Evolutionary conservation across 2,888 invertebrate species (phyloP).

Genomic region (Halictus quadricinctus): DNA sequence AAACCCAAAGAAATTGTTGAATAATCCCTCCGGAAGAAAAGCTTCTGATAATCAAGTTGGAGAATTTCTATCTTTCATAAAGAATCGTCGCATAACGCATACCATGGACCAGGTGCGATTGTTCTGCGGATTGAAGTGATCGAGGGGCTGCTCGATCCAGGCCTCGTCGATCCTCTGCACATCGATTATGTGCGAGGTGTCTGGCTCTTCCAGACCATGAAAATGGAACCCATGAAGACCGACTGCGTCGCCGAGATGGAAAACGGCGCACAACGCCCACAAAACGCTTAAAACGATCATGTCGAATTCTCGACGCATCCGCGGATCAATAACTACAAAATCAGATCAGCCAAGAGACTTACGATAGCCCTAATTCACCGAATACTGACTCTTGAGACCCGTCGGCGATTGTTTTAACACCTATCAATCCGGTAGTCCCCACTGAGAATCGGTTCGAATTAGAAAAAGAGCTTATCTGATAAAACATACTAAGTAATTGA

Average conservation of each 20-base stretch:
- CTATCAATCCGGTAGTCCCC: neutral
- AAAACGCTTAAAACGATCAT: slow-evolving; percentile 51
- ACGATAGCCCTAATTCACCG: neutral
- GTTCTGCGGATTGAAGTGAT: slow-evolving; percentile 85
- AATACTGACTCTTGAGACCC: neutral
- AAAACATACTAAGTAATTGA: neutral
- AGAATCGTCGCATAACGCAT: slow-evolving; percentile 53
- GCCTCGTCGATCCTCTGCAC: slow-evolving; percentile 68
- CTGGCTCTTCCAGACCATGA: slow-evolving; percentile 70
- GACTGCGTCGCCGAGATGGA: slow-evolving; percentile 49
- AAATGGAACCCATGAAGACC: slow-evolving; percentile 75
- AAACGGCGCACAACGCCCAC: slow-evolving; percentile 20
- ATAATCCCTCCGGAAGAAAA: no score
- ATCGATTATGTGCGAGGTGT: neutral
- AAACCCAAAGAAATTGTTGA: no score
- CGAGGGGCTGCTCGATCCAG: slow-evolving; percentile 84
- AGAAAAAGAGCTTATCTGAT: slow-evolving; percentile 35
- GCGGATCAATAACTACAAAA: neutral
- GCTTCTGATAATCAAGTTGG: neutral
- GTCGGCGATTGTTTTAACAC: neutral
- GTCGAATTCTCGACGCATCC: neutral
- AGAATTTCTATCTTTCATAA: neutral
- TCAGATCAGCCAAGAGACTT: no score
- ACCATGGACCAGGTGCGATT: slow-evolving; percentile 85
- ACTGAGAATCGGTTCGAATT: slow-evolving; percentile 7